A percentile compares a stretch with the other conserved stretches of the same genome.
phyloP scores from a whole-genome alignment of 2,797 vertebrate species.

The Lacerta viridis region DNA sequence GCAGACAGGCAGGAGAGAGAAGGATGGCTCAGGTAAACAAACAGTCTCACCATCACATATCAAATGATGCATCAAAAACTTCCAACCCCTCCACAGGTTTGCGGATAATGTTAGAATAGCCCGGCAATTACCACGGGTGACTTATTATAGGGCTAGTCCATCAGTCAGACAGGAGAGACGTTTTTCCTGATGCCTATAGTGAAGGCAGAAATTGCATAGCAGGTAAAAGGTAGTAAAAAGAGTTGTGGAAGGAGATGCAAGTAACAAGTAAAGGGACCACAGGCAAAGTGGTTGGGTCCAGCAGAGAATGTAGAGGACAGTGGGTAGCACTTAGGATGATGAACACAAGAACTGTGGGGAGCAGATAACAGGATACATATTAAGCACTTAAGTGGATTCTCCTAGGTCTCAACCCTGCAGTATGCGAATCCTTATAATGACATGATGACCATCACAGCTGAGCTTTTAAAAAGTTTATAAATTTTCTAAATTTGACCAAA shows the following conservation, averaged over 20 bases:
- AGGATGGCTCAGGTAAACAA: slow-evolving; percentile 40
- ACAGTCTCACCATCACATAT: slow-evolving; percentile 43
- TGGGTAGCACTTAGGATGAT: not conserved
- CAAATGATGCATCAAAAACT: slow-evolving; percentile 31
- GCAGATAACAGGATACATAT: not conserved
- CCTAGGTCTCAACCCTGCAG: not conserved
- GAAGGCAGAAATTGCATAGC: not conserved
- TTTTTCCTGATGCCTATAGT: not conserved
- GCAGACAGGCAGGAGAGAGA: slow-evolving; percentile 23
- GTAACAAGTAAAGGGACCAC: not conserved
- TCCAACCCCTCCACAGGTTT: slow-evolving; percentile 37
- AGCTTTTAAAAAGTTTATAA: not conserved
- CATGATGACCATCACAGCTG: not conserved
- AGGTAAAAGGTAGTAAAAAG: not conserved
- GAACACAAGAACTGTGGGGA: not conserved
- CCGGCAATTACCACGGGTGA: slow-evolving; percentile 9
- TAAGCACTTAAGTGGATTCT: not conserved
- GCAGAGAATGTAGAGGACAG: not conserved
- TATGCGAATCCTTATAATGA: not conserved
- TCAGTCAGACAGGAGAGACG: not conserved
- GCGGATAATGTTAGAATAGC: slow-evolving; percentile 34
- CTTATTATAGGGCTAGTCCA: not conserved
- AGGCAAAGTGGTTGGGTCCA: not conserved
- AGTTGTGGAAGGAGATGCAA: not conserved
- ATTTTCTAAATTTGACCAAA: not conserved